These are phyloP conservation scores for Clivina fossor DNA, from an alignment of 2,888 invertebrate genomes.

Conservation along the genomic window DNA sequence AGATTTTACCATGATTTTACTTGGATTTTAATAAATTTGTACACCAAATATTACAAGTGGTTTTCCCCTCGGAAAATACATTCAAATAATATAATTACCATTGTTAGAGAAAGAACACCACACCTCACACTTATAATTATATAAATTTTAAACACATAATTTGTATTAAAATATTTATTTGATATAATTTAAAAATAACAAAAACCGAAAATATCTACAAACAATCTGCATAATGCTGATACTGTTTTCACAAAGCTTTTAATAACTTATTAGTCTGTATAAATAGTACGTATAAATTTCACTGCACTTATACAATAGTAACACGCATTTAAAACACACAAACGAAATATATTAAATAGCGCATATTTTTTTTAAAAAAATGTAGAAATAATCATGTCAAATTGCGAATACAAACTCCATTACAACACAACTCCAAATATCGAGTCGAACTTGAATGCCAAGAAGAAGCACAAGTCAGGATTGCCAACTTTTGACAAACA, in stretches of 20 bases:
- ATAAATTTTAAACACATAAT: constrained; percentile 23
- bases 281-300: constrained; percentile 9
- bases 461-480: no score
- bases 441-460: constrained; percentile 26
- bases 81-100: constrained; percentile 12
- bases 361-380: constrained; percentile 16
- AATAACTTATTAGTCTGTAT: constrained; percentile 14
- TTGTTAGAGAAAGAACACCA: constrained; percentile 26
- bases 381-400: constrained; percentile 19
- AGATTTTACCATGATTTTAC: no score
- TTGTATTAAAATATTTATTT: constrained; percentile 4
- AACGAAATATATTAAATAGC: constrained; percentile 19
- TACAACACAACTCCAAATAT: constrained; percentile 17
- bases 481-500: no score
- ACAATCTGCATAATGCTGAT: constrained; percentile 23
- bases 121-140: constrained; percentile 22
- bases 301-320: constrained; percentile 23
- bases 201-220: constrained; percentile 11
- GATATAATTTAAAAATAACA: constrained; percentile 9
- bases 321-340: constrained; percentile 17
- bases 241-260: constrained; percentile 13
- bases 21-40: no score
- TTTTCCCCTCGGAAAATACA: no score
- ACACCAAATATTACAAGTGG: neutral
- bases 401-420: constrained; percentile 25